Percentiles rank a stretch among this genome's conserved stretches.
phyloP scores from a whole-genome alignment of 2,797 vertebrate species.

The Sciurus vulgaris region DNA sequence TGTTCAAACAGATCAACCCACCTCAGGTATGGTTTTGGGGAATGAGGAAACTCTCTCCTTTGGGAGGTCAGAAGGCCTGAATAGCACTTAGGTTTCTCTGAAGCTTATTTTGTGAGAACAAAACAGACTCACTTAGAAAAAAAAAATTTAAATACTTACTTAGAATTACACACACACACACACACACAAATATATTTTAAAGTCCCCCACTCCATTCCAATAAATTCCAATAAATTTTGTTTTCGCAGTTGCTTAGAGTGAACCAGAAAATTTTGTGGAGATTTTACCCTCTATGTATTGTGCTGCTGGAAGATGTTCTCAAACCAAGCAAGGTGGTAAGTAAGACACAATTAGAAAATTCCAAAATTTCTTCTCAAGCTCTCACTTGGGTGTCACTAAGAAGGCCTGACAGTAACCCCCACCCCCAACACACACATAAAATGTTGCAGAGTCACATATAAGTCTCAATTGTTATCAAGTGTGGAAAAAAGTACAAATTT shows the following conservation, averaged over 20 bases:
- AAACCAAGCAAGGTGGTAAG: not conserved
- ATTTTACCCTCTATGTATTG: not conserved
- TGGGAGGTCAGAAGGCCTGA: not conserved
- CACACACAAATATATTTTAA: constrained; percentile 39
- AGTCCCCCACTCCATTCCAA: not conserved
- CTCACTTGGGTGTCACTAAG: not conserved
- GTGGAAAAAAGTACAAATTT: not conserved
- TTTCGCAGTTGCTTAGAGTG: constrained; percentile 15
- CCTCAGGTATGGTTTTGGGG: not conserved
- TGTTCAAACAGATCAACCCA: not conserved
- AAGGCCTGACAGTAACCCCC: not conserved
- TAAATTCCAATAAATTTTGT: constrained; percentile 73
- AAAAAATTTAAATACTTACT: constrained; percentile 78
- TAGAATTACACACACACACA: constrained; percentile 59
- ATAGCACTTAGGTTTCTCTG: constrained; percentile 65
- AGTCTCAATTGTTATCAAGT: not conserved
- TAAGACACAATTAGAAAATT: not conserved
- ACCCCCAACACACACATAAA: not conserved
- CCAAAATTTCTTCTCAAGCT: not conserved
- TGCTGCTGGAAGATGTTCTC: not conserved
- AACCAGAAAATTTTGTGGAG: not conserved
- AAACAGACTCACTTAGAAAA: constrained; percentile 77
- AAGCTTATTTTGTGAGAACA: constrained; percentile 50
- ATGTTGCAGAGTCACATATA: not conserved
- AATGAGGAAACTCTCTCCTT: not conserved